Conservation (phyloP, 2,888 invertebrate species). For the Clunio marinus region DNA sequence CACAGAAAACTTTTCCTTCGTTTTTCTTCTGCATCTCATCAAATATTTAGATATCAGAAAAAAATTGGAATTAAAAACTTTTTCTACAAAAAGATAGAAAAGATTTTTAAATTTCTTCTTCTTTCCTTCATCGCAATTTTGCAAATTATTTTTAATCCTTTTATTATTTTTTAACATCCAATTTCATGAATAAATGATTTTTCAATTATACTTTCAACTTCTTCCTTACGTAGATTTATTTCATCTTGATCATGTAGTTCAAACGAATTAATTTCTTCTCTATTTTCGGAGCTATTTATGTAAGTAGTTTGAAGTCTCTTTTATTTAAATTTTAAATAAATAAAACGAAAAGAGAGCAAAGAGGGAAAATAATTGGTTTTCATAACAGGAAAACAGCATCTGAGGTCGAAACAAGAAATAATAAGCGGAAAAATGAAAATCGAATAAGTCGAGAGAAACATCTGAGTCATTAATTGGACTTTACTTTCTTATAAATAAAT, state of each 20-base stretch:
- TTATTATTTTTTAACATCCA: conserved; percentile 1
- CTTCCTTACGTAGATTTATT: neutral
- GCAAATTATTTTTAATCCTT: neutral
- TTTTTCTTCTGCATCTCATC: conserved; percentile 23
- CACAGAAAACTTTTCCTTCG: conserved; percentile 3
- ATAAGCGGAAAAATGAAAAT: too few species aligned
- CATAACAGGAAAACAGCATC: too few species aligned
- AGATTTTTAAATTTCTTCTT: neutral
- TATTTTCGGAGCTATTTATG: too few species aligned
- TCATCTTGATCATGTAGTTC: neutral
- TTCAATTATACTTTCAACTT: neutral
- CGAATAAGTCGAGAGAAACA: too few species aligned
- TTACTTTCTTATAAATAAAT: too few species aligned
- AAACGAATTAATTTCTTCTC: too few species aligned
- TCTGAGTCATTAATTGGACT: too few species aligned
- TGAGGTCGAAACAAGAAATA: too few species aligned
- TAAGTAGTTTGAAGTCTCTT: too few species aligned
- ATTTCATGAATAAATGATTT: conserved; percentile 18
- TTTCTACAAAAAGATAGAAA: neutral
- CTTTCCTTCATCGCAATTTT: neutral
- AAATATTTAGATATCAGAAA: conserved; percentile 22
- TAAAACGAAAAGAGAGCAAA: too few species aligned
- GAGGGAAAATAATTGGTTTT: too few species aligned
- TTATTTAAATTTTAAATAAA: too few species aligned
- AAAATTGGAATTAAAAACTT: conserved; percentile 19